Percentiles rank a stretch among this genome's conserved stretches.
phyloP scores from a whole-genome alignment of 2,113 vertebrate genomes.

The Equus quagga region DNA sequence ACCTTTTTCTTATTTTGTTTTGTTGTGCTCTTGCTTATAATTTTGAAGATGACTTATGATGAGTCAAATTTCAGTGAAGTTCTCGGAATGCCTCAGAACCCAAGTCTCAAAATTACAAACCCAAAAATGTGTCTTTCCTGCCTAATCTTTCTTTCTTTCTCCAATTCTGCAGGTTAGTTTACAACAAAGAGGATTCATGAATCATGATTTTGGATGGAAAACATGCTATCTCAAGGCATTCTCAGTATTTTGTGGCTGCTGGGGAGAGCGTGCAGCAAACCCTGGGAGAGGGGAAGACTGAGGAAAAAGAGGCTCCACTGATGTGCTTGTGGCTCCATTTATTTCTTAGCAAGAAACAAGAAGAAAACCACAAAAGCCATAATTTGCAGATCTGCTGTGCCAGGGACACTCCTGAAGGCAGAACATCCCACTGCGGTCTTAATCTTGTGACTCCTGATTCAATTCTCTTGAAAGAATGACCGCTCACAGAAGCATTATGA shows the following conservation, averaged over 20 bases:
- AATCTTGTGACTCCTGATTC: not conserved
- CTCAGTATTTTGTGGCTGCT: not conserved
- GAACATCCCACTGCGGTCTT: not conserved
- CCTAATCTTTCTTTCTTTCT: not conserved
- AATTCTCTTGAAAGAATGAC: not conserved
- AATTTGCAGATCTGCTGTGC: not conserved
- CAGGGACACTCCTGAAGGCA: constrained; percentile 32
- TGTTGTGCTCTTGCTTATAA: not conserved
- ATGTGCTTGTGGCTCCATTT: not conserved
- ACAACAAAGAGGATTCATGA: not conserved
- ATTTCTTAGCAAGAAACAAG: constrained; percentile 38
- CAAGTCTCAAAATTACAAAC: not conserved
- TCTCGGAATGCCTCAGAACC: not conserved
- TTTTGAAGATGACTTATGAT: not conserved
- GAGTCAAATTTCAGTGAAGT: not conserved
- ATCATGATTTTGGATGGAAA: constrained; percentile 36
- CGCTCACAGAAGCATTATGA: too few relatives aligned
- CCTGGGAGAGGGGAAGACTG: not conserved
- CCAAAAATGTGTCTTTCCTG: not conserved
- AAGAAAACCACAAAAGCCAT: constrained; percentile 37
- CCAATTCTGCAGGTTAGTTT: not conserved
- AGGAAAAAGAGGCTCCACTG: not conserved
- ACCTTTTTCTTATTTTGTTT: not conserved
- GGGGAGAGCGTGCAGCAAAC: not conserved
- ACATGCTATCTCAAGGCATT: not conserved